Percentiles rank a stretch among this genome's conserved stretches.
These are phyloP conservation scores for Dolichomitus sp. DNA, from an alignment of 2,888 invertebrate genomes.

Conservation along the genomic window DNA sequence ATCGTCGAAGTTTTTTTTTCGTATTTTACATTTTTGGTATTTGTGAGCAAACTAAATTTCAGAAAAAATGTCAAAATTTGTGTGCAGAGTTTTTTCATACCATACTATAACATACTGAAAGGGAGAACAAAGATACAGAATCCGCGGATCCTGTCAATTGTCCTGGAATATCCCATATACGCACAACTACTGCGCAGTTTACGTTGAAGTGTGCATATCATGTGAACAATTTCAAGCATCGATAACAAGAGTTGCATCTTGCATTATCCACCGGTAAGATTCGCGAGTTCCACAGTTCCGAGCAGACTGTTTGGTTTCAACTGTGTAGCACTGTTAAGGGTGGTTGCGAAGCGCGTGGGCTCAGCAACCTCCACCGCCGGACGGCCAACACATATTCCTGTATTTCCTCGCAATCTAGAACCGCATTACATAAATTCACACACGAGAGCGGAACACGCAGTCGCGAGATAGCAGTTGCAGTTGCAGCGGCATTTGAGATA, in stretches of 20 bases:
- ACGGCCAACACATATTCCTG: slow-evolving; percentile 76
- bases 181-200: slow-evolving; percentile 16
- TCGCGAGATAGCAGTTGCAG: slow-evolving; percentile 44
- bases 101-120: too few species aligned
- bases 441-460: slow-evolving; percentile 67
- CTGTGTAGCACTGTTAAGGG: slow-evolving; percentile 12
- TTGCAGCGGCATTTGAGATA: slow-evolving; percentile 80
- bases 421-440: slow-evolving; percentile 83
- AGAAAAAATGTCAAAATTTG: too few species aligned
- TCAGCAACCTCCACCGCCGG: slow-evolving; percentile 21
- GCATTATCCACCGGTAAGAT: slow-evolving; percentile 74
- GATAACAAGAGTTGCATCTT: slow-evolving; percentile 75
- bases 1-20: too few species aligned
- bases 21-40: too few species aligned
- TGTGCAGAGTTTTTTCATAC: too few species aligned
- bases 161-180: neutral
- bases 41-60: too few species aligned
- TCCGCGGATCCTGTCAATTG: slow-evolving; percentile 35
- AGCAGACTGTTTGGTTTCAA: slow-evolving; percentile 35
- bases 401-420: slow-evolving; percentile 81
- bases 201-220: neutral
- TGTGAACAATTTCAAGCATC: slow-evolving; percentile 79
- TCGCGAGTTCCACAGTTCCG: slow-evolving; percentile 17
- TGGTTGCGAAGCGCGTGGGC: slow-evolving; percentile 36
- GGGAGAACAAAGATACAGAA: neutral